A percentile compares a stretch with the other conserved stretches of the same genome.
These are phyloP conservation scores for Erebia aethiops DNA, from an alignment of 2,888 invertebrate genomes.

Conservation along the genomic window DNA sequence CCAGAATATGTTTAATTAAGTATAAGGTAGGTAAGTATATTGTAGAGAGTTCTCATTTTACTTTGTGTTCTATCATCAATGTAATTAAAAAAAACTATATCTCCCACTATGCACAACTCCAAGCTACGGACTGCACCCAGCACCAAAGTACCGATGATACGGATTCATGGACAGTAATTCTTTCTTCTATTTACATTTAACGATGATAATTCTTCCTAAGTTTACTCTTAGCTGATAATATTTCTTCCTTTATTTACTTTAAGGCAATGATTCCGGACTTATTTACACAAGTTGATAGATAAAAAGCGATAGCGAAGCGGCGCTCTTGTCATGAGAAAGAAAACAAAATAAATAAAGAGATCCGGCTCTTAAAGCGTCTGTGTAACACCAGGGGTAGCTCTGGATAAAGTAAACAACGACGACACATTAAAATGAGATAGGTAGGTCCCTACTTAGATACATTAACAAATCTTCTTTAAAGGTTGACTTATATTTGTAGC, in stretches of 20 bases:
- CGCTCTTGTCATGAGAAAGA: slow-evolving; percentile 68
- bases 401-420: slow-evolving; percentile 59
- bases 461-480: not conserved
- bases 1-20: too few relatives aligned
- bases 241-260: slow-evolving; percentile 72
- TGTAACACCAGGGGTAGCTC: slow-evolving; percentile 69
- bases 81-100: not conserved
- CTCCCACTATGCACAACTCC: not conserved
- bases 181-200: slow-evolving; percentile 60
- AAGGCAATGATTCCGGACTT: slow-evolving; percentile 65
- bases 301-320: slow-evolving; percentile 71
- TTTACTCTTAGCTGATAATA: slow-evolving; percentile 70
- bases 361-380: slow-evolving; percentile 59
- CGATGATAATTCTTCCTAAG: slow-evolving; percentile 63
- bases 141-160: not conserved
- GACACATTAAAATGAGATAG: slow-evolving; percentile 40
- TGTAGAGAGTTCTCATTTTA: too few relatives aligned
- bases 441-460: slow-evolving; percentile 40
- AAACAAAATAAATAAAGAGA: slow-evolving; percentile 71
- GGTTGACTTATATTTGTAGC: too few relatives aligned
- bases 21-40: not conserved
- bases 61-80: too few relatives aligned
- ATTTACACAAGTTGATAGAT: slow-evolving; percentile 75
- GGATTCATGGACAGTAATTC: slow-evolving; percentile 45
- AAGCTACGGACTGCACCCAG: not conserved